Percentiles rank a stretch among this genome's conserved stretches.
These are phyloP conservation scores for Azorinus chamasolen DNA, from an alignment of 2,888 invertebrate genomes.

Conservation along the genomic window DNA sequence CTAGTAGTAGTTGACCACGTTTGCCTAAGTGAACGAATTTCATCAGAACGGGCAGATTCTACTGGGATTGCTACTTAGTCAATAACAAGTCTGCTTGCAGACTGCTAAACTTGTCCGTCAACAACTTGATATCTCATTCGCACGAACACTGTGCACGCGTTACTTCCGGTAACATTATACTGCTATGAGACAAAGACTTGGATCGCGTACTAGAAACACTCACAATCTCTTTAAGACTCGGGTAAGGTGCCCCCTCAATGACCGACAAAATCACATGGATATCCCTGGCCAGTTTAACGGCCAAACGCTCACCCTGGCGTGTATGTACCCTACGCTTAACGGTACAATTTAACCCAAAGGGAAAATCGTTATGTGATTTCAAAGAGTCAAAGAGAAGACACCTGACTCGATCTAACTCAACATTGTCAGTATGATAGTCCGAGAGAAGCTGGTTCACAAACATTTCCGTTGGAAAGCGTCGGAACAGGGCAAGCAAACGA, in stretches of 20 bases:
- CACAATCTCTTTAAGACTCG: constrained; percentile 5
- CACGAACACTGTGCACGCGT: background rate
- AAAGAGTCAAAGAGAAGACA: constrained; percentile 1
- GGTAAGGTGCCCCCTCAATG: constrained; percentile 8
- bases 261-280: background rate
- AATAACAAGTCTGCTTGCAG: constrained; percentile 11
- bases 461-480: background rate
- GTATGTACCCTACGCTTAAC: constrained; percentile 1
- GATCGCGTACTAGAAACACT: background rate
- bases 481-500: background rate
- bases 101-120: background rate
- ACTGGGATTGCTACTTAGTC: constrained; percentile 2
- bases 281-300: constrained; percentile 11
- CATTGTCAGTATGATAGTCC: background rate
- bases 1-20: background rate
- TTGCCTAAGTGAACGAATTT: background rate
- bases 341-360: background rate
- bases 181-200: background rate
- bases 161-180: no score
- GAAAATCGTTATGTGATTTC: constrained; percentile 7
- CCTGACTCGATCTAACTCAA: constrained; percentile 9
- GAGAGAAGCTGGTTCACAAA: constrained; percentile 3
- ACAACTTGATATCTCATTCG: background rate
- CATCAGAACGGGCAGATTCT: background rate
- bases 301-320: constrained; percentile 1